A percentile compares a stretch with the other conserved stretches of the same genome.
Evolutionary conservation across 1,140 invertebrate species (phyloP).

Genomic region (Pseudomyrmex concolor): DNA sequence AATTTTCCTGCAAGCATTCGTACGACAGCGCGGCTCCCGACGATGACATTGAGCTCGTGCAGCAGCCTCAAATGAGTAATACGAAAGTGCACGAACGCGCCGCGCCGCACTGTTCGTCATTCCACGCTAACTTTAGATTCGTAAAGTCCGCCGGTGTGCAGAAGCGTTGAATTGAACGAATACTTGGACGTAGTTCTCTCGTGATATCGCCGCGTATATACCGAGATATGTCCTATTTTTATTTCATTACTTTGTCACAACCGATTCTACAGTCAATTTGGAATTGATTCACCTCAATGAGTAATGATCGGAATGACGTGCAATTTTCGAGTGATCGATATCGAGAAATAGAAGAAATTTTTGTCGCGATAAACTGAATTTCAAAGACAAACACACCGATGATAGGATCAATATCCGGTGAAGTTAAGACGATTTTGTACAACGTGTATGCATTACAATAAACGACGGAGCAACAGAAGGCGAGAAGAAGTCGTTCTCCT

Average conservation of each 20-base stretch:
- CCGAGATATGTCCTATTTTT: slow-evolving; percentile 13
- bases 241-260: neutral
- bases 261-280: neutral
- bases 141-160: slow-evolving; percentile 52
- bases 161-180: slow-evolving; percentile 70
- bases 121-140: slow-evolving; percentile 68
- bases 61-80: slow-evolving; percentile 64
- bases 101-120: slow-evolving; percentile 31
- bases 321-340: neutral
- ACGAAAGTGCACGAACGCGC: slow-evolving; percentile 42
- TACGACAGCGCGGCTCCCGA: neutral
- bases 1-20: slow-evolving; percentile 33
- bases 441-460: neutral
- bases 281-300: neutral
- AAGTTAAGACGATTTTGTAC: neutral
- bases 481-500: slow-evolving; percentile 34
- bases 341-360: neutral
- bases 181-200: slow-evolving; percentile 38
- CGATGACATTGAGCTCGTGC: slow-evolving; percentile 42
- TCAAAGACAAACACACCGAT: no score
- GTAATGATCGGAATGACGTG: no score
- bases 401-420: neutral
- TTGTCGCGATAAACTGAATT: no score
- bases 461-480: no score
- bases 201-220: slow-evolving; percentile 34